Evolutionary conservation across 2,113 vertebrate genomes (phyloP).

Genomic region (Pelusios castaneus): DNA sequence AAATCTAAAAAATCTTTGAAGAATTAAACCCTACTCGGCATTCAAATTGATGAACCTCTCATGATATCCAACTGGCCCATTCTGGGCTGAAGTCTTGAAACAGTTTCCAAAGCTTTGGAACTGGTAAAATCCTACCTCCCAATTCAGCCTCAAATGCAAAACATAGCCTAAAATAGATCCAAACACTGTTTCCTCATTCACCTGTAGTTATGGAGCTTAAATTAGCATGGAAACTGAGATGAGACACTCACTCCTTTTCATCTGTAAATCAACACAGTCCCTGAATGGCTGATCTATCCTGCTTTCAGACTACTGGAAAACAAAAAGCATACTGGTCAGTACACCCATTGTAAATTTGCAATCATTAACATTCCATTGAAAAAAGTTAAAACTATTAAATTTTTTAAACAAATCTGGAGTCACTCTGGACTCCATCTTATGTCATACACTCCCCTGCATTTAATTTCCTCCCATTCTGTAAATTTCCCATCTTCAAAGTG

Average conservation of each 20-base stretch:
- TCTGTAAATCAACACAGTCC: neutral
- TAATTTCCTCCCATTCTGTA: too few relatives aligned
- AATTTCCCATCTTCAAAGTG: too few relatives aligned
- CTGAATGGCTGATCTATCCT: neutral
- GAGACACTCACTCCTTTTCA: constrained; percentile 20
- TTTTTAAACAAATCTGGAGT: too few relatives aligned
- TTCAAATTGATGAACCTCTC: neutral
- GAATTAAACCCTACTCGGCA: neutral
- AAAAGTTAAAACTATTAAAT: neutral
- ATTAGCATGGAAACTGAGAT: neutral
- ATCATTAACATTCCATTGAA: neutral
- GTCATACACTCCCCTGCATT: too few relatives aligned
- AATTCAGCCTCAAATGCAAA: constrained; percentile 4
- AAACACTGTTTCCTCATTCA: neutral
- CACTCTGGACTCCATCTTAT: too few relatives aligned
- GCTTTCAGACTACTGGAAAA: neutral
- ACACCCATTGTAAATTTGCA: constrained; percentile 1
- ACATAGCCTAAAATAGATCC: constrained; percentile 10
- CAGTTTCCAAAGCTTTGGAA: too few relatives aligned
- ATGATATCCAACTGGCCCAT: too few relatives aligned
- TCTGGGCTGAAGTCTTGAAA: too few relatives aligned
- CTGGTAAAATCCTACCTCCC: neutral
- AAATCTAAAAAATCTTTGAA: neutral
- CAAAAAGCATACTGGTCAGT: neutral
- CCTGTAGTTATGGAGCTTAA: neutral